These are phyloP conservation scores for Battus philenor DNA, from an alignment of 1,140 invertebrate species.

Conservation along the genomic window DNA sequence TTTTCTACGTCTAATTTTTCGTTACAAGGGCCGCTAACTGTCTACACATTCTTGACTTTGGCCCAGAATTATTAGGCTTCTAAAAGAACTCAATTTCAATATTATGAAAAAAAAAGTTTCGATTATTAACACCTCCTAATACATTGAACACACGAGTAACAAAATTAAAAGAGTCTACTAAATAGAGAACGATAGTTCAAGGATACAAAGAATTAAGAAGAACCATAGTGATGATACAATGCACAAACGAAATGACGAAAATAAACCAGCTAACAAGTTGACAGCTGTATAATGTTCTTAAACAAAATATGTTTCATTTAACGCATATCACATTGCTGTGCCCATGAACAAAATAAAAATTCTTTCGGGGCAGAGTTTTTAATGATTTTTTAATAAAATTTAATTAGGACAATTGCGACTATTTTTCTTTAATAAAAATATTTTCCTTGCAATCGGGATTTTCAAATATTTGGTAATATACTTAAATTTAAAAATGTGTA, in stretches of 20 bases:
- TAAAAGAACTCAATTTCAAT: constrained; percentile 42
- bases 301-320: constrained; percentile 23
- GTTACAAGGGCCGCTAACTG: constrained; percentile 42
- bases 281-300: constrained; percentile 29
- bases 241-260: constrained; percentile 64
- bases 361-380: too few species aligned
- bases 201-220: constrained; percentile 62
- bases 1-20: constrained; percentile 46
- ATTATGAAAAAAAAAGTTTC: constrained; percentile 33
- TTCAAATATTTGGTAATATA: too few species aligned
- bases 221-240: constrained; percentile 39
- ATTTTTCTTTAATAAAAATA: too few species aligned
- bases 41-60: constrained; percentile 61
- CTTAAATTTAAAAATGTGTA: too few species aligned
- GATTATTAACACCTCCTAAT: constrained; percentile 37
- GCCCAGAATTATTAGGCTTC: constrained; percentile 59
- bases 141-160: constrained; percentile 22
- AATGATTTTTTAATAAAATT: too few species aligned
- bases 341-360: too few species aligned
- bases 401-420: too few species aligned
- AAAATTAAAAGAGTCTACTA: constrained; percentile 12
- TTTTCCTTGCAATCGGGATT: too few species aligned
- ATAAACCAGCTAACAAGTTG: constrained; percentile 56
- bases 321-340: constrained; percentile 11
- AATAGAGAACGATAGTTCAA: constrained; percentile 38